Percentiles rank a stretch among this genome's conserved stretches.
phyloP scores from a whole-genome alignment of 2,888 invertebrate species.

The Endomychus coccineus region DNA sequence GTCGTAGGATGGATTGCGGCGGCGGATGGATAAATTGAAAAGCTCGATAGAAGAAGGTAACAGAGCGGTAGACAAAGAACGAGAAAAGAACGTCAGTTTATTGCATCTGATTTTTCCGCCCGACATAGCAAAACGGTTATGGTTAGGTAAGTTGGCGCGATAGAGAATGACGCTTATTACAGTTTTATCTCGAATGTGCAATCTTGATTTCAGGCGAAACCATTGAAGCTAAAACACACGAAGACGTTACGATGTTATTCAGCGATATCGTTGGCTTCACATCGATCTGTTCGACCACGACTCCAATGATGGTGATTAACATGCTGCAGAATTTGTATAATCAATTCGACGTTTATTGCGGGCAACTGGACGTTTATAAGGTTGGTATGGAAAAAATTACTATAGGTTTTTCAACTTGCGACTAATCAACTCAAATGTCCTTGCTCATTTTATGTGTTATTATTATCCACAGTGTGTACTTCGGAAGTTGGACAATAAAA shows the following conservation, averaged over 20 bases:
- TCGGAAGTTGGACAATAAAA: too few relatives aligned
- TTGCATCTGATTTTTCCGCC: slow-evolving; percentile 92
- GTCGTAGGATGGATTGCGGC: slow-evolving; percentile 71
- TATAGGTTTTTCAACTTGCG: too few relatives aligned
- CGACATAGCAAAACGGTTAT: slow-evolving; percentile 86
- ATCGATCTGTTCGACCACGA: slow-evolving; percentile 89
- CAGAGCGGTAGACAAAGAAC: slow-evolving; percentile 83
- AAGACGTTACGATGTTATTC: slow-evolving; percentile 91
- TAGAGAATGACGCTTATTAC: slow-evolving; percentile 3
- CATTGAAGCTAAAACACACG: slow-evolving; percentile 88
- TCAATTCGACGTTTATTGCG: slow-evolving; percentile 88
- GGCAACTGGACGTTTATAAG: slow-evolving; percentile 91
- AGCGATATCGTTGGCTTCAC: slow-evolving; percentile 96
- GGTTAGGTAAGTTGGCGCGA: slow-evolving; percentile 64
- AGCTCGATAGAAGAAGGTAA: slow-evolving; percentile 91
- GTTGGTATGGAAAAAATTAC: too few relatives aligned
- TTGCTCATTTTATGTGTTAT: too few relatives aligned
- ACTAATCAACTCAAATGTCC: too few relatives aligned
- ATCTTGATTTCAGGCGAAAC: slow-evolving; percentile 58
- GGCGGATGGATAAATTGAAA: slow-evolving; percentile 91
- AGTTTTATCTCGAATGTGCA: not conserved
- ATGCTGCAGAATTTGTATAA: slow-evolving; percentile 92
- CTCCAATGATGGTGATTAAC: slow-evolving; percentile 92
- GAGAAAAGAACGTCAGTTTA: slow-evolving; percentile 90
- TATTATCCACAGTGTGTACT: too few relatives aligned